These are phyloP conservation scores for Pantala flavescens DNA, from an alignment of 1,140 invertebrate genomes.

Conservation along the genomic window DNA sequence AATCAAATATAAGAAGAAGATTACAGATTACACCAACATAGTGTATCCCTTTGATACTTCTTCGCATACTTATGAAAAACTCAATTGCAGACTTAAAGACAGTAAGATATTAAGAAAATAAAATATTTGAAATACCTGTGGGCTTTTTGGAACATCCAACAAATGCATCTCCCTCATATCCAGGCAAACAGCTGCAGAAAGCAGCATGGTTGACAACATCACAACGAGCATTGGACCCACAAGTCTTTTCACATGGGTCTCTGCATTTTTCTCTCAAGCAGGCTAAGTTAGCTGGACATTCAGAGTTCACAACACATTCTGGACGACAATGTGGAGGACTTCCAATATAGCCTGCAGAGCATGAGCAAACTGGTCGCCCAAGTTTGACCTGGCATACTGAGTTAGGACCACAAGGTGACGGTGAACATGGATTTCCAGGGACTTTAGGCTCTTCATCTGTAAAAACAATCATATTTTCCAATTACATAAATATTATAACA, in stretches of 20 bases:
- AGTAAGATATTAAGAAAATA: neutral
- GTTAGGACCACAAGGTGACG: constrained; percentile 74
- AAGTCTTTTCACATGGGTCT: constrained; percentile 61
- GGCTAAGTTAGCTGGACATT: constrained; percentile 60
- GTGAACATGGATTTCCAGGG: constrained; percentile 56
- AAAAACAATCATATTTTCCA: constrained; percentile 16
- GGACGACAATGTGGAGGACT: constrained; percentile 61
- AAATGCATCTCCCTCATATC: constrained; percentile 72
- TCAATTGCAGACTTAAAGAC: constrained; percentile 8
- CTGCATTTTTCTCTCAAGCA: constrained; percentile 71
- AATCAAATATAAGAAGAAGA: constrained; percentile 11
- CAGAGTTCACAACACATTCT: constrained; percentile 62
- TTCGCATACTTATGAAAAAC: too few relatives aligned
- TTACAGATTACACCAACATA: too few relatives aligned
- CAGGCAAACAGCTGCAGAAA: constrained; percentile 62
- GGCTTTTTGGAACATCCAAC: constrained; percentile 54
- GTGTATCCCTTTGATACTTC: too few relatives aligned
- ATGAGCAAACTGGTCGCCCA: constrained; percentile 65
- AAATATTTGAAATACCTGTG: constrained; percentile 24
- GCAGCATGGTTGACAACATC: constrained; percentile 70
- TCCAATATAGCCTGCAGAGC: constrained; percentile 60
- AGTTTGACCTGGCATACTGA: constrained; percentile 72
- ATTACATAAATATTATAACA: neutral
- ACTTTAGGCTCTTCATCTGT: constrained; percentile 33
- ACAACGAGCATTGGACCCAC: constrained; percentile 69